Percentiles rank a stretch among this genome's conserved stretches.
phyloP scores from a whole-genome alignment of 2,113 vertebrate genomes.

The Eulemur rufifrons region DNA sequence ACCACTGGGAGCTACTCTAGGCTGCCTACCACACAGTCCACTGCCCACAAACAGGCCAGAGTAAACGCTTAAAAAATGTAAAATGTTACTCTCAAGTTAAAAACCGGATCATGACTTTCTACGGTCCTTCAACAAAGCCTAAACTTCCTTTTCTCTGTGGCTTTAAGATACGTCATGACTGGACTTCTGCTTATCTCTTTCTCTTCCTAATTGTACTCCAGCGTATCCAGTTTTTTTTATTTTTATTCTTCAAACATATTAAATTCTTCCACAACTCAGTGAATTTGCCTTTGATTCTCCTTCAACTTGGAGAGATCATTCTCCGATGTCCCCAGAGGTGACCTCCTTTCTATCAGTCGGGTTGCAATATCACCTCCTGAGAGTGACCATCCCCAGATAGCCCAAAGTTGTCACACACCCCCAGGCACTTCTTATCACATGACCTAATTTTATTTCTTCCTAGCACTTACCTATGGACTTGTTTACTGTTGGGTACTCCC shows the following conservation, averaged over 20 bases:
- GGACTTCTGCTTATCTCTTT: background rate
- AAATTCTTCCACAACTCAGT: background rate
- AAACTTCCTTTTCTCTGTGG: background rate
- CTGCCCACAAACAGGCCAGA: background rate
- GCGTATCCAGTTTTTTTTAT: background rate
- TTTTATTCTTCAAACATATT: background rate
- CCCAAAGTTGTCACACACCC: too few species aligned
- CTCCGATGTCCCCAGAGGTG: background rate
- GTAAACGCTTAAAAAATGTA: background rate
- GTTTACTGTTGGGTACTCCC: background rate
- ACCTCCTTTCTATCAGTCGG: fast-evolving
- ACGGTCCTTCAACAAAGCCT: background rate
- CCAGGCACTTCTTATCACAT: too few species aligned
- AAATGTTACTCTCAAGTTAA: too few species aligned
- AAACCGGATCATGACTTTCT: background rate
- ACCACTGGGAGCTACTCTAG: fast-evolving
- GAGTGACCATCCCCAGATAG: background rate
- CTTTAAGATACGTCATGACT: fast-evolving
- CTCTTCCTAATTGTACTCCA: background rate
- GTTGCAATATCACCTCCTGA: background rate
- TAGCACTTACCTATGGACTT: fast-evolving
- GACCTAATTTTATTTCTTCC: background rate
- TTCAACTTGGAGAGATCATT: background rate
- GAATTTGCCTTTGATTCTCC: background rate
- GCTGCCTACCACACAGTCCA: fast-evolving